phyloP scores from a whole-genome alignment of 2,113 vertebrate species.

The Mus spicilegus region DNA sequence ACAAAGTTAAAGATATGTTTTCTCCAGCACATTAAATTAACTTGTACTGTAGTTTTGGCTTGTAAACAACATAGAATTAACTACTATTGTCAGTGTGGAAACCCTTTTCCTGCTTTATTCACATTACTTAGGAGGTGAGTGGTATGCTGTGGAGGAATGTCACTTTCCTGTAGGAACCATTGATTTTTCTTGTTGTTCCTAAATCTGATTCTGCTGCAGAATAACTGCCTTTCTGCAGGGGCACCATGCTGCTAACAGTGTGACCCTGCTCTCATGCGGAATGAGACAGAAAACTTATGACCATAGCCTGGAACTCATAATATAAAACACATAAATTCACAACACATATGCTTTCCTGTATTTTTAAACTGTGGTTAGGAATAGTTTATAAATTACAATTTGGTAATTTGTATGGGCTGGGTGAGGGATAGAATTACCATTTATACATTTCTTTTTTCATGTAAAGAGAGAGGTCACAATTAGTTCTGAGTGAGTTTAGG shows the following conservation, averaged over 20 bases:
- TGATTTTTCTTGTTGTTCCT: conserved; percentile 9
- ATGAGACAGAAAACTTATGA: neutral
- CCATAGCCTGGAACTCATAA: conserved; percentile 11
- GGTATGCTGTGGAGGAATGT: neutral
- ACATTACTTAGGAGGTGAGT: neutral
- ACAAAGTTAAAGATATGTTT: conserved; percentile 46
- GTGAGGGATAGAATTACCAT: conserved; percentile 5
- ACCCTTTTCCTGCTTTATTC: neutral
- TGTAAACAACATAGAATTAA: neutral
- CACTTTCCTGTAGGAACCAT: neutral
- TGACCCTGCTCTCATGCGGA: neutral
- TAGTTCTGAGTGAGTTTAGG: neutral
- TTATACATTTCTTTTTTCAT: conserved; percentile 37
- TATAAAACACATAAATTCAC: neutral
- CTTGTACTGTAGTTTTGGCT: conserved; percentile 2
- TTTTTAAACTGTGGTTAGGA: conserved; percentile 31
- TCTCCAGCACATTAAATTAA: conserved; percentile 14
- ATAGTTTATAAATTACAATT: conserved; percentile 25
- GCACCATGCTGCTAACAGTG: neutral
- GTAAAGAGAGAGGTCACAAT: conserved; percentile 6
- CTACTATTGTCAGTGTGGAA: neutral
- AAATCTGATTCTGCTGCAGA: conserved; percentile 6
- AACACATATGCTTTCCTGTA: neutral
- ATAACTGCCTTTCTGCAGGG: neutral
- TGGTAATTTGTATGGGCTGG: conserved; percentile 9